Base-by-base conservation (phyloP, 2,888 invertebrate genomes). In the Eretmocerus hayati region DNA sequence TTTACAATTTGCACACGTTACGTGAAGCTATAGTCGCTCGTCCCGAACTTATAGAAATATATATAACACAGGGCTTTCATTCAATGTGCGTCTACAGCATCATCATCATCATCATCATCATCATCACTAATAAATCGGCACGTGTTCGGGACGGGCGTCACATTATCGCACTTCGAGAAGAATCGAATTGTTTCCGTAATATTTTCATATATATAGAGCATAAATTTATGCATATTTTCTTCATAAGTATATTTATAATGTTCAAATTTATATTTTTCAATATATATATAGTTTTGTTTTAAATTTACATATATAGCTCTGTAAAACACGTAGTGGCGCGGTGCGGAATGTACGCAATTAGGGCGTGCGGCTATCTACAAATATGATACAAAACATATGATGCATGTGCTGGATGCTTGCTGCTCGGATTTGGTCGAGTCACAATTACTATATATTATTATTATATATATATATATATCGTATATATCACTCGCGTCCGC, bases 301-400 rank as follows among this genome's bases (percentile, higher is more conserved):
- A 55, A 3, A 40, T 46, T 26, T 46, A 37, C 40, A 56, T 63
- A 56, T 39, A 44, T 40, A 65, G 55, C 62, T 65, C 61, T 66
- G 60, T 60, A 53, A 59, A 64, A 67, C 64, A 66, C 60, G 61
- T 62, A 63, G 61, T 64, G 65, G 62, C 19, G 18, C 62, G 50
- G 9, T 11, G 64, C 66, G 67, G 67, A 63, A 62, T 56, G 61
- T 65, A 63, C 62, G 62, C 62, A 56, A 26, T 62, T 62, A 63
- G 56, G 60, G 59, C 59, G 38, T 65, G 65, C 63, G 59, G 60
- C 64, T 69, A 69, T 69, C 69, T 69, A 69, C 69, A 69, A 57
- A 55, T 69, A 68, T 68, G 43, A 65, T 68, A 69, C 69, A 68
- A 67, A 63, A 62, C 56, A 23, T 6, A 16, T 3, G 16, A 35